A percentile compares a stretch with the other conserved stretches of the same genome.
These are phyloP conservation scores for Spatula versicolor DNA, from an alignment of 2,797 vertebrate species.

Conservation along the genomic window DNA sequence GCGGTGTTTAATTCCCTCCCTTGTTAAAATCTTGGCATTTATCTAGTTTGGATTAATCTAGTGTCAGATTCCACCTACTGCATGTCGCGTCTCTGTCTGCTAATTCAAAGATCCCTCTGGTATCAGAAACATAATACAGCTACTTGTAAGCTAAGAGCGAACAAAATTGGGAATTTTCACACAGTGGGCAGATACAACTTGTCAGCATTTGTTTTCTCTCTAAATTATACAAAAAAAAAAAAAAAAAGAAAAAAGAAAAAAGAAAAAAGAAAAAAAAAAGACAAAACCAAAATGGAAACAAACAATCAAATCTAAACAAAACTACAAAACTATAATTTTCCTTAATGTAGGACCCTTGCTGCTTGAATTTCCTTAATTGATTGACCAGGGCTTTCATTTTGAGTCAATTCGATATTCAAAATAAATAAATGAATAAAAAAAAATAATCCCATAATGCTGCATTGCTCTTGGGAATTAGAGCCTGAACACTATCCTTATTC, in stretches of 20 bases:
- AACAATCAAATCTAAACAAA: background rate
- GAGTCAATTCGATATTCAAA: slow-evolving; percentile 34
- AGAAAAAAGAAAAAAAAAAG: background rate
- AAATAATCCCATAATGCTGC: slow-evolving; percentile 23
- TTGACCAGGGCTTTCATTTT: background rate
- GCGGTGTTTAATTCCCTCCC: slow-evolving; percentile 6
- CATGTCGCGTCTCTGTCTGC: slow-evolving; percentile 5
- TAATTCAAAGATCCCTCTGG: slow-evolving; percentile 13
- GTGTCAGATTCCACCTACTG: slow-evolving; percentile 54
- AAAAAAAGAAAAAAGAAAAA: background rate
- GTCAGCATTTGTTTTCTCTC: slow-evolving; percentile 40
- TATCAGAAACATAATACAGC: slow-evolving; percentile 47
- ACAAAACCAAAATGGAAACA: background rate
- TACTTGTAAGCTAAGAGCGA: slow-evolving; percentile 38
- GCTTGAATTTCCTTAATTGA: background rate
- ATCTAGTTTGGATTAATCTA: slow-evolving; percentile 48
- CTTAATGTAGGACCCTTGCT: background rate
- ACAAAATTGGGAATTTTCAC: slow-evolving; percentile 59
- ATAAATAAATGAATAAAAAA: background rate
- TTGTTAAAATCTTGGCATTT: slow-evolving; percentile 46
- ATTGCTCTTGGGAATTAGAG: slow-evolving; percentile 33
- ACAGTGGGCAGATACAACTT: slow-evolving; percentile 7
- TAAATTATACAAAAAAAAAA: background rate
- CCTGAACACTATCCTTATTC: slow-evolving; percentile 8
- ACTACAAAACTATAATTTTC: background rate